Percentiles rank a stretch among this genome's conserved stretches.
phyloP scores from a whole-genome alignment of 2,113 vertebrate species.

The Coturnix japonica region DNA sequence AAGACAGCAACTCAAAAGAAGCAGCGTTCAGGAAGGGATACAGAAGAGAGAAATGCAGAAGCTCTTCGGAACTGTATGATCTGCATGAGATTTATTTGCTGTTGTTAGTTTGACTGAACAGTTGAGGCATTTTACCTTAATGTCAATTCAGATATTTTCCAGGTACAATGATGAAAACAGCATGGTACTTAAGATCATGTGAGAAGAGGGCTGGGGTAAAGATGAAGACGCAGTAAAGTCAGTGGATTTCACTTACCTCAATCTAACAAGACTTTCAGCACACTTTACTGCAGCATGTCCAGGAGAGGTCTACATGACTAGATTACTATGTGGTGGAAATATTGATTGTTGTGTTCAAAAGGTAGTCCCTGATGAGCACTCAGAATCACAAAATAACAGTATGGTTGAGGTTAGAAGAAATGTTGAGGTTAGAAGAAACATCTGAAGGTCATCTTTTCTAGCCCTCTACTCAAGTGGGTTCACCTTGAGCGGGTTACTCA shows the following conservation, averaged over 20 bases:
- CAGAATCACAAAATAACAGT: neutral
- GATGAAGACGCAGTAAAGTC: neutral
- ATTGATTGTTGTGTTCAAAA: neutral
- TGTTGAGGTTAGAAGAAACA: neutral
- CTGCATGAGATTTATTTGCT: neutral
- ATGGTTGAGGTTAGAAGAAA: neutral
- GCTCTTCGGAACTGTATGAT: neutral
- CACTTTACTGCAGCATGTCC: accelerated
- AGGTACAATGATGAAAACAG: neutral
- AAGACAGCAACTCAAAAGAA: neutral
- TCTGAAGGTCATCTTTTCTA: neutral
- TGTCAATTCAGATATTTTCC: neutral
- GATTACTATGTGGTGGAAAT: neutral
- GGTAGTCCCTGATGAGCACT: neutral
- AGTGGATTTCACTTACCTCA: neutral
- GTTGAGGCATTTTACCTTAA: neutral
- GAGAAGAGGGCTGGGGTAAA: neutral
- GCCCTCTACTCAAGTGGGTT: neutral
- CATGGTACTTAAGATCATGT: neutral
- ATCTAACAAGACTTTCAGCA: neutral
- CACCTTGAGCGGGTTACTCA: neutral
- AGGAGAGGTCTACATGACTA: neutral
- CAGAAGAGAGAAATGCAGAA: neutral
- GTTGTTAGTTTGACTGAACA: neutral
- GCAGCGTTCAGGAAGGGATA: neutral